Base-by-base conservation (phyloP, 2,888 invertebrate species). In the Druceiella hillmani region DNA sequence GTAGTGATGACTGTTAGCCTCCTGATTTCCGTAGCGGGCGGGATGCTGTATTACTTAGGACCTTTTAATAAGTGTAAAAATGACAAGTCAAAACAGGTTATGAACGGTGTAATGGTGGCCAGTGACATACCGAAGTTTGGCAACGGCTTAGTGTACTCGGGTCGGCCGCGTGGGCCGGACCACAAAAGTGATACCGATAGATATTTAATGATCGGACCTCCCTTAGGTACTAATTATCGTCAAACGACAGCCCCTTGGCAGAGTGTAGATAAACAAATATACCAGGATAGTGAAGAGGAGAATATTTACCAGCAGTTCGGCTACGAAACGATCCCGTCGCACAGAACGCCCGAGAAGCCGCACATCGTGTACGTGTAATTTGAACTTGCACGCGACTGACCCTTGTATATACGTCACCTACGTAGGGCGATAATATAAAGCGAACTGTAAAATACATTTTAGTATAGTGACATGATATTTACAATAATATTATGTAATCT, bases 291-390 rank as follows among this genome's bases (percentile, higher is more conserved):
- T 33, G 64, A 64, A 50, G 69, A 70, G 42, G 72, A 72, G 41
- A 71, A 69, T 47, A 72, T 72, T 52, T 72, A 72, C 51, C 71
- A 72, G 48, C 72, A 72, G 49, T 72, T 72, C 43, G 69, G 69
- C 3, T 72, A 72, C 48, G 72, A 72, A 54, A 71, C 72, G 9
- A 72, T 72, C 33, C 71, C 72, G 44, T 69, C 65, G 42, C 72
- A 72, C 52, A 61, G 68, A 54, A 70, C 72, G 48, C 70, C 71
- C 36, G 74, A 74, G 53, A 71, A 74, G 58, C 74, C 75, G 42
- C 75, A 75, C 61, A 73, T 75, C 66, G 75, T 74, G 61, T 75
- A 75, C 52, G 75, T 75, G 54, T 75, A 73, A 71, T n/a, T n/a
- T n/a, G n/a, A n/a, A n/a, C n/a, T n/a, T n/a, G n/a, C n/a, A n/a